Base-by-base conservation (phyloP, 2,113 vertebrate genomes). In the Dasypus novemcinctus region DNA sequence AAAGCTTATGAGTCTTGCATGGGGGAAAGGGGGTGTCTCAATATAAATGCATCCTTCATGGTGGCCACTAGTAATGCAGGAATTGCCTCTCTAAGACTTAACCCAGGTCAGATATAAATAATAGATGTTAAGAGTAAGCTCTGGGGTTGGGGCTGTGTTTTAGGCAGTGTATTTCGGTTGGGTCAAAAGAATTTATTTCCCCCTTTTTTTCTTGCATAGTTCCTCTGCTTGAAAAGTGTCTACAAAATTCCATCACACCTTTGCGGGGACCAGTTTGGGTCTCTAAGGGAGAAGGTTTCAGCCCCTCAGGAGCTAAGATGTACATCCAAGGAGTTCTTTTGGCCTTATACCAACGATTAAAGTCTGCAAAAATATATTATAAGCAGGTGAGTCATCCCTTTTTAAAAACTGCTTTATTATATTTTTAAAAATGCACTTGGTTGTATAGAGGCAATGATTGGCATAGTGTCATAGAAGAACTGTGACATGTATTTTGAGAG, bases 31-130 rank as follows among this genome's bases (percentile, higher is more conserved):
- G 98, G 98, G 92, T 98, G 98, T 98, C 97, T 98, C 97, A 63
- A 85, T 98, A 99, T 98, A 99, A 99, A 99, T 98, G 98, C 97
- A 31, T 97, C 98, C 97, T 98, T 98, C 97, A 98, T 98, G 98
- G 98, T 98, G 98, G 97, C 98, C 98, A 98, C 98, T 98, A 93
- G 98, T 98, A 98, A 98, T 96, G 95, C 98, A 97, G 98, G 97
- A 98, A 97, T 98, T 98, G 98, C 97, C 98, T 98, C 98, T 91
- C 91, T 94, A 96, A 98, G 98, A 84, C 96, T 98, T 98, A 98
- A 98, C 98, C 97, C 94, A 95, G 98, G 98, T 98, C 98, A 99
- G 97, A 97, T 97, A 98, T 98, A 98, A 98, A 98, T 98, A 98
- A 98, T 97, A 98, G 98, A 98, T 97, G 98, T 98, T 98, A 98